Evolutionary conservation across 92 coral and sea anemone genomes (phyloP).

Genomic region (Bergia puertoricense): DNA sequence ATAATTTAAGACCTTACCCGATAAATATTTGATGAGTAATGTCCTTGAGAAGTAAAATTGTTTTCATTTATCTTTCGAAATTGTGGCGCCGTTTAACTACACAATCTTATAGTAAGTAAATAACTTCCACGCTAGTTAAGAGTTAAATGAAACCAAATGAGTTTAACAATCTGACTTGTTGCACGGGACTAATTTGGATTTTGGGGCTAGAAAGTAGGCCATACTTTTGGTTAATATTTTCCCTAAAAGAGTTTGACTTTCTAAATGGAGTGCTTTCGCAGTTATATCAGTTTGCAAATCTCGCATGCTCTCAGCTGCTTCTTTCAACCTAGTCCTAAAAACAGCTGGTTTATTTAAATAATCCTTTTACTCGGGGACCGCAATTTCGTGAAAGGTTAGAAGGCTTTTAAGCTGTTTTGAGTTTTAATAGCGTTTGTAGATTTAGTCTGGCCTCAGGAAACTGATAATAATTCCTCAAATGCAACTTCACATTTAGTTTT

Average conservation of each 20-base stretch:
- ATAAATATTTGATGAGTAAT: background rate
- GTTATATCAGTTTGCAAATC: background rate
- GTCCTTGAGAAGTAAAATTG: constrained; percentile 25
- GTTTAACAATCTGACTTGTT: background rate
- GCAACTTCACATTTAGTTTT: background rate
- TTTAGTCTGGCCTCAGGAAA: constrained; percentile 25
- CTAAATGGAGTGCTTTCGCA: background rate
- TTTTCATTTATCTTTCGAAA: constrained; percentile 17
- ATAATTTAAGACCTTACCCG: background rate
- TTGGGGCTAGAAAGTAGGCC: background rate
- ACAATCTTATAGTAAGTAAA: background rate
- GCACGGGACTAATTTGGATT: background rate
- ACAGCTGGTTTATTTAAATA: constrained; percentile 26
- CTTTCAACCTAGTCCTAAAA: background rate
- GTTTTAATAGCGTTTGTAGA: constrained; percentile 25
- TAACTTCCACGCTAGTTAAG: background rate
- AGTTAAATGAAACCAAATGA: background rate
- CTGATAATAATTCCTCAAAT: background rate
- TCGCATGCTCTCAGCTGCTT: background rate
- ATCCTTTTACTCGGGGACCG: constrained; percentile 4
- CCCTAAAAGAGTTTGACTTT: background rate
- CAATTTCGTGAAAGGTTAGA: constrained; percentile 22
- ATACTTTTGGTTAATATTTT: no score
- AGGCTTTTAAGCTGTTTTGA: constrained; percentile 41
- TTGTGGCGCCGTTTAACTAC: constrained; percentile 22